These are phyloP conservation scores for Phortica okadai DNA, from an alignment of 2,888 invertebrate genomes.

Conservation along the genomic window DNA sequence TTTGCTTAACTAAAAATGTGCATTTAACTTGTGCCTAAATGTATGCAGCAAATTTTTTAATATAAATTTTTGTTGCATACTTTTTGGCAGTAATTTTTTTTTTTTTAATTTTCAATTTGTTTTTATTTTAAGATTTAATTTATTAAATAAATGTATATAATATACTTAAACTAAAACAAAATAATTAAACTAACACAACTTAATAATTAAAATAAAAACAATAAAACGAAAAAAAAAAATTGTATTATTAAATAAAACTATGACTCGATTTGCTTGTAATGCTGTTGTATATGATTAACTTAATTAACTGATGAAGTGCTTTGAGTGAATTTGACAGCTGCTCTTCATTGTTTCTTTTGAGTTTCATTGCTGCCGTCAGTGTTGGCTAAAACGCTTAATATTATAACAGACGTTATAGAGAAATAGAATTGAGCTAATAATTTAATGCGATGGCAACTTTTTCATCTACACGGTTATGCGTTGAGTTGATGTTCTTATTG, in stretches of 20 bases:
- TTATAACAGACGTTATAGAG: background rate
- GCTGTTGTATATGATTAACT: slow-evolving; percentile 34
- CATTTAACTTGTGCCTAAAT: too few species aligned
- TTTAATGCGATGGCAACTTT: slow-evolving; percentile 52
- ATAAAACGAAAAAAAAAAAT: slow-evolving; percentile 34
- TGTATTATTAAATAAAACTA: slow-evolving; percentile 45
- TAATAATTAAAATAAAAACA: slow-evolving; percentile 39
- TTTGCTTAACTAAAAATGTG: too few species aligned
- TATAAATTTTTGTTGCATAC: slow-evolving; percentile 50
- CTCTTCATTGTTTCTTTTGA: too few species aligned
- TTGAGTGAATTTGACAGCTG: background rate
- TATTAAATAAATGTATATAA: slow-evolving; percentile 53
- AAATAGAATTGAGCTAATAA: slow-evolving; percentile 39
- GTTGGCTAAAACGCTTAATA: too few species aligned
- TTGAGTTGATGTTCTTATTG: too few species aligned
- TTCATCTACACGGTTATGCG: slow-evolving; percentile 18
- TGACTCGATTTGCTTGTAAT: slow-evolving; percentile 64
- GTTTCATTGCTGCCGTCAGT: too few species aligned
- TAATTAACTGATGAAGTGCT: background rate
- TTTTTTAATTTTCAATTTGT: slow-evolving; percentile 1
- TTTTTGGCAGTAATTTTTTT: slow-evolving; percentile 49
- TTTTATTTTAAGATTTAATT: slow-evolving; percentile 40
- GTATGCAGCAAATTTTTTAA: background rate
- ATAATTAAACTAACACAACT: slow-evolving; percentile 10
- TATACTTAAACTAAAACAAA: too few species aligned